Percentiles rank a stretch among this genome's conserved stretches.
Evolutionary conservation across 2,888 invertebrate genomes (phyloP).

Genomic region (Kuschelorhynchus macadamiae): DNA sequence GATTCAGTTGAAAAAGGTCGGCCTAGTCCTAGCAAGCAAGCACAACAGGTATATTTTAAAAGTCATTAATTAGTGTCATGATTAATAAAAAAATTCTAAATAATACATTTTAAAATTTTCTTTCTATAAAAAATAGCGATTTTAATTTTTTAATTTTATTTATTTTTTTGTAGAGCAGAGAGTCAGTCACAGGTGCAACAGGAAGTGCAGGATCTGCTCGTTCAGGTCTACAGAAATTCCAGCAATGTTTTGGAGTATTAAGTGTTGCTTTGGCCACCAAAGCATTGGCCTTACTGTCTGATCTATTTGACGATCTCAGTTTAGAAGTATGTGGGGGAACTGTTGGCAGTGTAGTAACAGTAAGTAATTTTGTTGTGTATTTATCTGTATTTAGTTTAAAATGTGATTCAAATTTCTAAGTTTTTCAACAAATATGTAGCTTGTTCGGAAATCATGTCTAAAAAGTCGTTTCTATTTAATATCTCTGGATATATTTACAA

Average conservation of each 20-base stretch:
- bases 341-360: constrained; percentile 60
- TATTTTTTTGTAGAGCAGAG: constrained; percentile 32
- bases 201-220: constrained; percentile 69
- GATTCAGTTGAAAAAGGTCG: constrained; percentile 70
- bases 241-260: constrained; percentile 90
- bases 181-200: constrained; percentile 56
- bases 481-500: too few species aligned
- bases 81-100: neutral
- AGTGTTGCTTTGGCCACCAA: constrained; percentile 91
- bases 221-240: constrained; percentile 81
- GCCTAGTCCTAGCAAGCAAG: constrained; percentile 71
- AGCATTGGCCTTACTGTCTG: constrained; percentile 82
- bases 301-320: constrained; percentile 83
- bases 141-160: constrained; percentile 4
- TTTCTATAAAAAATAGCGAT: too few species aligned
- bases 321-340: constrained; percentile 75
- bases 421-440: too few species aligned
- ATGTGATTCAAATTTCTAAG: too few species aligned
- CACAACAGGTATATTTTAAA: constrained; percentile 22
- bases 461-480: too few species aligned
- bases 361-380: constrained; percentile 41
- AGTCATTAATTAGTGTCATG: neutral
- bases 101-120: neutral
- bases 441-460: too few species aligned
- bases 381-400: too few species aligned